A percentile compares a stretch with the other conserved stretches of the same genome.
phyloP scores from a whole-genome alignment of 2,888 invertebrate genomes.

The Thysanoteuthis rhombus region DNA sequence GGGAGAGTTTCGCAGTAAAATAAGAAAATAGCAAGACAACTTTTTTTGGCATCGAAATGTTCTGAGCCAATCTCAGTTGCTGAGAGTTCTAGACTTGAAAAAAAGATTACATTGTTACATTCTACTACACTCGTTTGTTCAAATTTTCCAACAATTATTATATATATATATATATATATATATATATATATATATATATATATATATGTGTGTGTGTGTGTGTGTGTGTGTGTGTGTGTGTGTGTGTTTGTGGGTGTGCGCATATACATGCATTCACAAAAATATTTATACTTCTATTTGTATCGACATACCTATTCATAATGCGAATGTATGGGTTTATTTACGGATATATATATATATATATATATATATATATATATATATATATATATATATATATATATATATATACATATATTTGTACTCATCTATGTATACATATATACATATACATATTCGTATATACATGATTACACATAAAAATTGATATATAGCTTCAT shows the following conservation, averaged over 20 bases:
- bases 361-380: neutral
- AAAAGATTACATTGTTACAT: no score
- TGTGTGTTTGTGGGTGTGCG: neutral
- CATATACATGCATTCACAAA: neutral
- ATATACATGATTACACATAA: neutral
- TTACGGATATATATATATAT: neutral
- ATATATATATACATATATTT: neutral
- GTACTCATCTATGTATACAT: no score
- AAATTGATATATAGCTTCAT: neutral
- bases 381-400: neutral
- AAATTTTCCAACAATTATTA: neutral
- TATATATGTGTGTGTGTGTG: neutral
- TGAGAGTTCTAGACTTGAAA: neutral
- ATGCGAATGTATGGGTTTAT: neutral
- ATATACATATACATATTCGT: neutral
- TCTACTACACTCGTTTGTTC: neutral
- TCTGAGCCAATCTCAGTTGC: neutral
- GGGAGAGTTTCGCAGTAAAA: neutral
- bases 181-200: neutral
- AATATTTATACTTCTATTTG: no score
- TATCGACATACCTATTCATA: no score
- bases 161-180: neutral
- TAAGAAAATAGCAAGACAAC: neutral
- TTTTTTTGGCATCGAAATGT: neutral
- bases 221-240: accelerated